phyloP scores from a whole-genome alignment of 2,113 vertebrate genomes.

The Prinia subflava region DNA sequence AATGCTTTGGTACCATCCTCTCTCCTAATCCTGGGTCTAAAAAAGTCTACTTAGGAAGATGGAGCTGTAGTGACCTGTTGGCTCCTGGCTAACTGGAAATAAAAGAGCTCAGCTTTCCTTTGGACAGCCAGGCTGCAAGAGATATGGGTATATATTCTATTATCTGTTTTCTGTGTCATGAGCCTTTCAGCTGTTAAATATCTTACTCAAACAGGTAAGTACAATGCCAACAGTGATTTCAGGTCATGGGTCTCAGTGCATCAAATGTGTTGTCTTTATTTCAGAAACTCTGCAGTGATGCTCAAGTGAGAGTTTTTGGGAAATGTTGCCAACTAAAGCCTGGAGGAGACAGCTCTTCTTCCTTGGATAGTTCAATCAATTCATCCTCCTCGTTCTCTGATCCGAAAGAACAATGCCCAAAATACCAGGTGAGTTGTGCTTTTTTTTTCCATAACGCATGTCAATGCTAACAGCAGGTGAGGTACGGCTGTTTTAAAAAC shows the following conservation, averaged over 20 bases:
- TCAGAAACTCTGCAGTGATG: slow-evolving; percentile 86
- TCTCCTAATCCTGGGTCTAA: neutral
- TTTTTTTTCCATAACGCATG: rapidly evolving
- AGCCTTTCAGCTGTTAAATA: neutral
- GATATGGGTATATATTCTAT: neutral
- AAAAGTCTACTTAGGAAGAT: neutral
- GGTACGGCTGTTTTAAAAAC: neutral
- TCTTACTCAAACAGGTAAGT: neutral
- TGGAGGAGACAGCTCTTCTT: slow-evolving; percentile 92
- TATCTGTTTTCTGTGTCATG: neutral
- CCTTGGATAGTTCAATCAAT: slow-evolving; percentile 91
- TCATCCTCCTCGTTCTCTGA: slow-evolving; percentile 80
- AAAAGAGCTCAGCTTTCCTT: neutral
- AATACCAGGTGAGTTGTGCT: slow-evolving; percentile 82
- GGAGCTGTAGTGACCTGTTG: neutral
- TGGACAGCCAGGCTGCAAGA: neutral
- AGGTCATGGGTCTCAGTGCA: neutral
- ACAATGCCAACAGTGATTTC: neutral
- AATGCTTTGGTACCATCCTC: neutral
- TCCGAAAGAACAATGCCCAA: slow-evolving; percentile 85
- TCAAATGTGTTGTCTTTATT: neutral
- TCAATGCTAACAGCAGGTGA: neutral
- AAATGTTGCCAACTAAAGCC: slow-evolving; percentile 92
- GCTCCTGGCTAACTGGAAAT: neutral
- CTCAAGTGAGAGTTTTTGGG: slow-evolving; percentile 88